Evolutionary conservation across 2,113 vertebrate genomes (phyloP).

Genomic region (Pteruthius melanotis): DNA sequence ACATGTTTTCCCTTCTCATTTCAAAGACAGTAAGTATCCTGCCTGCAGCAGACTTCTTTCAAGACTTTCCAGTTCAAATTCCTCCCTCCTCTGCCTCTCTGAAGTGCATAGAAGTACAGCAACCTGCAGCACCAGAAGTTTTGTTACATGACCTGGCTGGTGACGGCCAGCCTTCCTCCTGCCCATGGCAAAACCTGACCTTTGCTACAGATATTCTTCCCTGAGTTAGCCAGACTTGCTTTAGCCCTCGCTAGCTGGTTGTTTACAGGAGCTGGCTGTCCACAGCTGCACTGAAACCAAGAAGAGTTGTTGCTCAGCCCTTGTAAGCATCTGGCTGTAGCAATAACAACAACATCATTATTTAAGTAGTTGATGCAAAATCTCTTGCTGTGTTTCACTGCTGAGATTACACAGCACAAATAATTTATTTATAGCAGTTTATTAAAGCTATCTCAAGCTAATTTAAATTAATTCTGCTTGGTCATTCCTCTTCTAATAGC

Average conservation of each 20-base stretch:
- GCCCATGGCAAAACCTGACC: background rate
- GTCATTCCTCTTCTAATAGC: background rate
- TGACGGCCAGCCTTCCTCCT: background rate
- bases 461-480: background rate
- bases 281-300: background rate
- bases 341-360: background rate
- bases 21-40: background rate
- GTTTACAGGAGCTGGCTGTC: background rate
- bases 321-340: background rate
- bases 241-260: background rate
- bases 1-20: background rate
- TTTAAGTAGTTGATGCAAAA: background rate
- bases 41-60: background rate
- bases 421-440: background rate
- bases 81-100: background rate
- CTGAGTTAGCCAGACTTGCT: background rate
- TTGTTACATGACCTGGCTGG: background rate
- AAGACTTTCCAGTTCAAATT: background rate
- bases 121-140: background rate
- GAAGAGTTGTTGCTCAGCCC: background rate
- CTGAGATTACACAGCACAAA: background rate
- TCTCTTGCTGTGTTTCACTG: background rate
- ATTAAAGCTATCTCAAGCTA: background rate
- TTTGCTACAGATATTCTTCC: background rate
- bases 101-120: fast-evolving